Percentiles rank a stretch among this genome's conserved stretches.
Evolutionary conservation across 2,797 vertebrate species (phyloP).

Genomic region (Oceanodroma leucorhoa): DNA sequence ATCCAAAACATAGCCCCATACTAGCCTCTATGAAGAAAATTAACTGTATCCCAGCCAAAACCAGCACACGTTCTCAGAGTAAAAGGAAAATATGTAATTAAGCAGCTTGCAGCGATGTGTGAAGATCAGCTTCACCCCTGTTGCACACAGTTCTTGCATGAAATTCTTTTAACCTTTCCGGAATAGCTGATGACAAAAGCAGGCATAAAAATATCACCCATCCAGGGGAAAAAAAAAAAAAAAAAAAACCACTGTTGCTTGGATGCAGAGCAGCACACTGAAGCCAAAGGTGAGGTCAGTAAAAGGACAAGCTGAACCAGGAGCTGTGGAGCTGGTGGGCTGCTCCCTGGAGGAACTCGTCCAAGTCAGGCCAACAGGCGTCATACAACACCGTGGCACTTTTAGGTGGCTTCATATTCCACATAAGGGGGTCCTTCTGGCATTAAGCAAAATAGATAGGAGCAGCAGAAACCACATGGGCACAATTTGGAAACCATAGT

Average conservation of each 20-base stretch:
- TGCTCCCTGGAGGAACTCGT: neutral
- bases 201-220: neutral
- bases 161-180: neutral
- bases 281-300: neutral
- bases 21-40: too few relatives aligned
- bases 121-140: neutral
- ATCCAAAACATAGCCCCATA: too few relatives aligned
- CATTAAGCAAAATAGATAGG: neutral
- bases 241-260: neutral
- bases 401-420: neutral
- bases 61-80: neutral
- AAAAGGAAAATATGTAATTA: neutral
- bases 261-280: neutral
- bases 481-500: neutral
- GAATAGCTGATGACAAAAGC: neutral
- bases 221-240: too few relatives aligned
- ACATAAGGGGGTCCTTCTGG: rapidly evolving
- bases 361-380: neutral
- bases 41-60: too few relatives aligned
- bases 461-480: neutral
- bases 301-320: neutral
- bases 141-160: neutral
- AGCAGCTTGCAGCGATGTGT: neutral
- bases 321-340: neutral
- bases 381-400: rapidly evolving